Evolutionary conservation across 2,113 vertebrate genomes (phyloP), one percentile per base, ranked within the genome.

Genomic region (Pampusana beccarii): DNA sequence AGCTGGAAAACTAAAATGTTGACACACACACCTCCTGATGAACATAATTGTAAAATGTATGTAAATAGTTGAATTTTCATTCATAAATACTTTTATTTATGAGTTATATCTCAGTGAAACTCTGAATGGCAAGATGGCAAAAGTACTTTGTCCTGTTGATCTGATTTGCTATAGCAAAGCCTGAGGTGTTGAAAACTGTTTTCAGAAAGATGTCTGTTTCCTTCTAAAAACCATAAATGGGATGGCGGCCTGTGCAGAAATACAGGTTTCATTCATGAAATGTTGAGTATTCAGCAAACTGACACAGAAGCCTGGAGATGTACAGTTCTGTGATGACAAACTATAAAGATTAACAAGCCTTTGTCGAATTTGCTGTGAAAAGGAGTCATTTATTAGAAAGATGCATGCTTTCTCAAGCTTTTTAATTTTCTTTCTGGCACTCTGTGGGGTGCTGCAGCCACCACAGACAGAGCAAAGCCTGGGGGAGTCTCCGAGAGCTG

Each of bases 321-420:
- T 72, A 51, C 51, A 66, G 64, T 72, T 79, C 87, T 86, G 48
- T 64, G 75, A 51, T 46, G 78, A 54, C 38, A 91, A 70, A 66
- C 77, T 87, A 33, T 69, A 61, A 85, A 87, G 89, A 95, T 65
- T 80, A 93, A 79, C 56, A 93, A 66, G 42, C 48, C 64, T 92
- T 88, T 75, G 57, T 94, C 73, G 83, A 69, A 79, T 85, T 83
- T 81, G 28, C 57, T 79, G 57, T 79, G 73, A 69, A 89, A 82
- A 89, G 65, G 50, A 71, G 64, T 67, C 3, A 69, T 89, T 91
- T 92, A 69, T 91, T 91, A 86, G 78, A 58, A 88, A 64, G 77
- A 61, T 21, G 7, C 0, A 6, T 84, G 70, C 36, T 72, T 84
- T 65, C 46, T 85, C 44, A 46, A 86, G 57, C 12, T 69, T 82